phyloP scores from a whole-genome alignment of 1,140 invertebrate species.

The Eriocheir sinensis region DNA sequence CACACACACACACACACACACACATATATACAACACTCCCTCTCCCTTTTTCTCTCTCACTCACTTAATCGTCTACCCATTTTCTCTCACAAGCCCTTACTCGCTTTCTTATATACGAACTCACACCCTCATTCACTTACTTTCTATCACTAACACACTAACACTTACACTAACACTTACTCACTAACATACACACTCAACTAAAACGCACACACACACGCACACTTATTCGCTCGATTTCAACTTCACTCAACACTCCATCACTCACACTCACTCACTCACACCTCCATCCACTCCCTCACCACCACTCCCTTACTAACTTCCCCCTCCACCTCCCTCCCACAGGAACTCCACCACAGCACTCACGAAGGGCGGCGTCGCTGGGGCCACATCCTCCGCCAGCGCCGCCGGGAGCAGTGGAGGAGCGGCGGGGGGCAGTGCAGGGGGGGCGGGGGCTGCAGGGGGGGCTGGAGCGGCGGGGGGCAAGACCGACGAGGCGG shows the following conservation, averaged over 20 bases:
- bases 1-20: neutral
- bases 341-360: slow-evolving; percentile 78
- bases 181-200: no score
- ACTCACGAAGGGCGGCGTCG: slow-evolving; percentile 76
- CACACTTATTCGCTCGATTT: no score
- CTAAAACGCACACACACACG: no score
- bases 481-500: slow-evolving; percentile 54
- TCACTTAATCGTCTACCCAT: neutral
- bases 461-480: slow-evolving; percentile 83
- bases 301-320: neutral
- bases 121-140: slow-evolving; percentile 40
- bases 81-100: neutral
- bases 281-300: neutral
- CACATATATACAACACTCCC: neutral
- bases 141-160: slow-evolving; percentile 46
- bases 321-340: neutral
- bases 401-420: slow-evolving; percentile 75
- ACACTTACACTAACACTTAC: slow-evolving; percentile 20
- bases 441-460: slow-evolving; percentile 80
- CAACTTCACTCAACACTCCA: no score
- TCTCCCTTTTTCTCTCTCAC: neutral
- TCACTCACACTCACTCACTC: neutral
- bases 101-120: neutral
- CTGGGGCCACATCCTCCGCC: slow-evolving; percentile 19
- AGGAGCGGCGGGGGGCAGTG: slow-evolving; percentile 73